phyloP scores from a whole-genome alignment of 2,113 vertebrate species.

The Alethe diademata region DNA sequence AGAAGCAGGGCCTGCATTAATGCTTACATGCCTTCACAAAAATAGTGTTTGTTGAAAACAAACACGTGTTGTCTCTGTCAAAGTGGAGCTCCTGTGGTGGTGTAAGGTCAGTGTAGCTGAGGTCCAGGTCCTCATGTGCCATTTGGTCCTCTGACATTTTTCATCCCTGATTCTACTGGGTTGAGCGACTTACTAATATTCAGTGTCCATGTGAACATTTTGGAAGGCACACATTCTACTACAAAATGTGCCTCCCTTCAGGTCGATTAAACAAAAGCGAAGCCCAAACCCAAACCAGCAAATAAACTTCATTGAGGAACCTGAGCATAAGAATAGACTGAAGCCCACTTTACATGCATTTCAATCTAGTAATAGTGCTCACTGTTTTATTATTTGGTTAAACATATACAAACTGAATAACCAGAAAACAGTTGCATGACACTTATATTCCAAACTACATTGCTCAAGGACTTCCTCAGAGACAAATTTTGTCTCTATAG shows the following conservation, averaged over 20 bases:
- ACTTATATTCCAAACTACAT: conserved; percentile 21
- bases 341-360: background rate
- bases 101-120: background rate
- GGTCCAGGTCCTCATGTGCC: background rate
- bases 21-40: fast-evolving
- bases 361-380: background rate
- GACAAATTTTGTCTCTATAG: background rate
- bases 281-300: background rate
- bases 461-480: conserved; percentile 14
- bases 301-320: background rate
- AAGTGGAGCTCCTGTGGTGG: background rate
- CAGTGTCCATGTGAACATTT: background rate
- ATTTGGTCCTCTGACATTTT: background rate
- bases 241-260: background rate
- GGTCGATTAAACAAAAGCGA: background rate
- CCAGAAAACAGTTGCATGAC: conserved; percentile 27
- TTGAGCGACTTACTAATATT: background rate
- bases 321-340: background rate
- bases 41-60: background rate
- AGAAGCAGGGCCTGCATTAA: background rate
- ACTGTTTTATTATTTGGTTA: conserved; percentile 27
- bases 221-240: background rate
- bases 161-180: background rate
- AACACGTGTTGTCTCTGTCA: background rate
- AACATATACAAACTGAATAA: conserved; percentile 30